Evolutionary conservation across 2,797 vertebrate genomes (phyloP), one percentile per base, ranked within the genome.

Genomic region (Decapterus maruadsi): DNA sequence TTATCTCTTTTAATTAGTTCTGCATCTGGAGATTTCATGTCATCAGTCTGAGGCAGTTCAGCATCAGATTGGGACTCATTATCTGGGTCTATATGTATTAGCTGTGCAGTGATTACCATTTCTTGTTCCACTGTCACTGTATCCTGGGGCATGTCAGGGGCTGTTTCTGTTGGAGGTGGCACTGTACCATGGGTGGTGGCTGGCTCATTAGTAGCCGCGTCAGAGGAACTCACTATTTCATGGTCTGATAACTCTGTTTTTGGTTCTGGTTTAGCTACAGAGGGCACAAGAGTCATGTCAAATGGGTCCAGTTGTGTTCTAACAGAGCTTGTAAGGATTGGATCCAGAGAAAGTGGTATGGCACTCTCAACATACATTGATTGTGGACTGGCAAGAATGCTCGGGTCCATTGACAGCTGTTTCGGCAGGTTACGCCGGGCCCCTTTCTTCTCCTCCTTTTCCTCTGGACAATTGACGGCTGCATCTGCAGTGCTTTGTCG

Each of bases 401-500:
- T 93, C 51, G 93, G 93, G 72, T 94, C 93, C 93, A 95, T 95
- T 8, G 93, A 94, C 16, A 90, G 90, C 72, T 94, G 93, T 78
- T 94, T 95, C 29, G 93, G 93, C 45, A 94, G 79, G 80, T 76
- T 88, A 72, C 83, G 65, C 9, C 87, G 92, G 9, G 77, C 48
- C 1, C 69, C 69, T 77, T 91, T 93, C 72, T 85, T 91, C 38
- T 92, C 89, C 0, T 93, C 92, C 16, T 90, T 89, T 64, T 95
- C 92, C 8, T 95, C 94, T 56, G 95, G 95, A 87, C 94, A 95
- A 61, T 95, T 95, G 17, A 95, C 94, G 0, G 95, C 94, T 51
- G 95, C 94, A 55, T 96, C 95, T 6, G 95, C 95, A 16, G 95
- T 96, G 84, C 93, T 95, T 90, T 96, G 95, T 22, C 95, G 84